Base-by-base conservation (phyloP, 2,797 vertebrate genomes). In the Platyrinchus mystaceus region DNA sequence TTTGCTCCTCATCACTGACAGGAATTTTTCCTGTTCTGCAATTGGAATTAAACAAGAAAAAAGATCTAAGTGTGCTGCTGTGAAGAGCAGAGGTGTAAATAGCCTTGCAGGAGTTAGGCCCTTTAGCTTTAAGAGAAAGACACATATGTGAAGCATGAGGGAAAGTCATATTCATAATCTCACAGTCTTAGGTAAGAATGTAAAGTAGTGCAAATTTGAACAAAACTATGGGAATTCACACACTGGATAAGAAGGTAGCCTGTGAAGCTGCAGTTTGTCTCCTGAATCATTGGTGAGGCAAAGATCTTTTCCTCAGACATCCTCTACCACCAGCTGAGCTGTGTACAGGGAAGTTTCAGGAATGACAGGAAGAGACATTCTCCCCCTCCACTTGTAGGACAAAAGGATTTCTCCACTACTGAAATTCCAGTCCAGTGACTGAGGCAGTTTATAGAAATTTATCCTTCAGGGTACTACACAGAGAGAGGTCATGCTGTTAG, bases 1-100 rank as follows among this genome's bases (percentile, higher is more conserved):
- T 98, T 97, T 98, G 98, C 46, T 99, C 98, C 64, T 96, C 94
- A 56, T 98, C 97, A 2, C 97, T 98, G 91, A 98, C 98, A 23
- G 98, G 98, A 79, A 99, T 98, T 97, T 98, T 98, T 81, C 98
- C 98, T 16, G 97, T 98, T 89, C 98, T 98, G 87, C 7, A 95
- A 92, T 86, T 87, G 32, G 39, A 90, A 71, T 85, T 70, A 80
- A 85, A 85, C 3, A 73, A 78, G n/a, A 78, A 47, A 53, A 67
- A 74, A 49, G 1, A 58, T 28, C 4, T 26, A 32, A 88, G 3
- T 14, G 26, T 36, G 88, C 53, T 41, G 24, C 36, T 56, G 30
- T 34, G 34, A 74, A 92, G 67, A 37, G 12, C 49, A 7, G 12
- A 79, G 50, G 21, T 28, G 10, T 68, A 63, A 85, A 53, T 19